Conservation (phyloP, 2,113 vertebrate genomes). For the Emydocephalus ijimae region DNA sequence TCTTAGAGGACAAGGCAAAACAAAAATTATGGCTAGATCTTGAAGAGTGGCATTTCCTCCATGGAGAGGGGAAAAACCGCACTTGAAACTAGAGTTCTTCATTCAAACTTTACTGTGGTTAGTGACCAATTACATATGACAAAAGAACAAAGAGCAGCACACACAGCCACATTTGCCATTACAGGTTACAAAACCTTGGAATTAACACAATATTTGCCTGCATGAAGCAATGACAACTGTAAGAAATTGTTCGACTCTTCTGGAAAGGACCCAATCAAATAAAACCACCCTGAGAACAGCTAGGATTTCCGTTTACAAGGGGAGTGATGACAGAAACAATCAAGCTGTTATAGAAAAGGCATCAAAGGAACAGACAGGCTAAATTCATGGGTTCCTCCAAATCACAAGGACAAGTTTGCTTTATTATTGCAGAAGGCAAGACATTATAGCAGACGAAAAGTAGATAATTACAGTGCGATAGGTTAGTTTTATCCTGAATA, state of each 20-base stretch:
- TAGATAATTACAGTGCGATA: not conserved
- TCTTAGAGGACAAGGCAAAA: not conserved
- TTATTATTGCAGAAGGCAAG: not conserved
- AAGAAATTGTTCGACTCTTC: not conserved
- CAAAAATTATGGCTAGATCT: not conserved
- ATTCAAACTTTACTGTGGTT: not conserved
- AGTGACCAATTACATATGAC: not conserved
- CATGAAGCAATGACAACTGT: not conserved
- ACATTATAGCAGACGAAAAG: not conserved
- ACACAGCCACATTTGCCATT: not conserved
- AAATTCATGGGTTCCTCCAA: not conserved
- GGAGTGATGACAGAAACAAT: not conserved
- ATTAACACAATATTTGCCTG: not conserved
- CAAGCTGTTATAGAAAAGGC: not conserved
- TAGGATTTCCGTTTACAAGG: not conserved
- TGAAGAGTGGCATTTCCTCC: not conserved
- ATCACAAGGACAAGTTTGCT: not conserved
- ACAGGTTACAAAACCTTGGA: not conserved
- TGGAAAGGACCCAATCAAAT: not conserved
- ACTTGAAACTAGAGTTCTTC: not conserved
- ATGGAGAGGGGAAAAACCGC: not conserved
- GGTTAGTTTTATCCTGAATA: not conserved
- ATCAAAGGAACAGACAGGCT: not conserved
- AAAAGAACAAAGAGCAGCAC: not conserved
- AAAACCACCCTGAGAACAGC: not conserved